phyloP scores from a whole-genome alignment of 2,113 vertebrate species.

The Chaetura pelagica region DNA sequence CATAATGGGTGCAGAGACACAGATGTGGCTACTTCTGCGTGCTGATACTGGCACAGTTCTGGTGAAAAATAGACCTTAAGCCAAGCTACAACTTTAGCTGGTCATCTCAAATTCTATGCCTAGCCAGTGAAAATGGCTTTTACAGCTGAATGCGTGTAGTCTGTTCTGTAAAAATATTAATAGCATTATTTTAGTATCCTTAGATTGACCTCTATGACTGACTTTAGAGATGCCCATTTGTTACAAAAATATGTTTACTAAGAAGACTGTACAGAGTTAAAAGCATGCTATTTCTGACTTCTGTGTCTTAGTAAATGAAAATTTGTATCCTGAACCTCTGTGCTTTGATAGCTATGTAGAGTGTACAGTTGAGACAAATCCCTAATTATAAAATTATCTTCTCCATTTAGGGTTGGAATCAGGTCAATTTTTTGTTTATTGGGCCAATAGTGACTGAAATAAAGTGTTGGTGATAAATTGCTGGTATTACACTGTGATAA shows the following conservation, averaged over 20 bases:
- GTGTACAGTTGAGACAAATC: not conserved
- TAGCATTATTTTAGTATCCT: not conserved
- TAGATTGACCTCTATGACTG: not conserved
- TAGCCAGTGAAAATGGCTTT: not conserved
- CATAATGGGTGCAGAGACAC: not conserved
- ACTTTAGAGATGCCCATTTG: not conserved
- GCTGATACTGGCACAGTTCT: fast-evolving
- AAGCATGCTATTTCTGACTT: not conserved
- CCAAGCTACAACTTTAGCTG: not conserved
- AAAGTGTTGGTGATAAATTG: slow-evolving; percentile 53
- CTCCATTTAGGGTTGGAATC: not conserved
- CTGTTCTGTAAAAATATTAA: not conserved
- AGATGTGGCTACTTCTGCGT: not conserved
- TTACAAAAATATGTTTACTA: not conserved
- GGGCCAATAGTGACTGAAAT: slow-evolving; percentile 18
- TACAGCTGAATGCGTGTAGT: not conserved
- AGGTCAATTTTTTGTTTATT: slow-evolving; percentile 43
- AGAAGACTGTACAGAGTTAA: not conserved
- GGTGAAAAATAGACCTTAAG: not conserved
- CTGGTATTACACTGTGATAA: not conserved
- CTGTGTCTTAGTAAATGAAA: not conserved
- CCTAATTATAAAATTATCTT: slow-evolving; percentile 30
- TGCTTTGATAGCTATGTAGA: not conserved
- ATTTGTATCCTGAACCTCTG: not conserved
- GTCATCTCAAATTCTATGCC: not conserved